Percentiles rank a stretch among this genome's conserved stretches.
These are phyloP conservation scores for Orgyia antiqua DNA, from an alignment of 2,888 invertebrate species.

Conservation along the genomic window DNA sequence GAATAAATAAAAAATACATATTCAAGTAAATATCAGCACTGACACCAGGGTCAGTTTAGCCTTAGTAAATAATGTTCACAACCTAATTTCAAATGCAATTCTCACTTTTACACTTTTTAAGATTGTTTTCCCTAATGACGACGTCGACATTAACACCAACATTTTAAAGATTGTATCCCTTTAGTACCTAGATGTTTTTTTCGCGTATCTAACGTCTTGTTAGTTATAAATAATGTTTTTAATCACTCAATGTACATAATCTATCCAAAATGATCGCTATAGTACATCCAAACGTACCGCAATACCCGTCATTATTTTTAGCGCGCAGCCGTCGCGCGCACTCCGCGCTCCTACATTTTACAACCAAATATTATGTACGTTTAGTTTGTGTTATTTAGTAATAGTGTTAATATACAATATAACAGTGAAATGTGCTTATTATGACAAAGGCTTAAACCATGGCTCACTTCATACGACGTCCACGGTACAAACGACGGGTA, in stretches of 20 bases:
- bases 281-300: conserved; percentile 19
- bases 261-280: conserved; percentile 16
- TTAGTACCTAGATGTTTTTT: too few relatives aligned
- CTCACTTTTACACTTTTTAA: too few relatives aligned
- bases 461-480: conserved; percentile 62
- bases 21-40: too few relatives aligned
- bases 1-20: too few relatives aligned
- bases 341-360: conserved; percentile 23
- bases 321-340: conserved; percentile 50
- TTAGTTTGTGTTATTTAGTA: conserved; percentile 19
- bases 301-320: conserved; percentile 56
- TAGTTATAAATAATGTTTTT: too few relatives aligned
- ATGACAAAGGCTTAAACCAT: conserved; percentile 65
- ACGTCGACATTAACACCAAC: too few relatives aligned
- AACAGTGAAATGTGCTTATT: conserved; percentile 55
- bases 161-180: too few relatives aligned
- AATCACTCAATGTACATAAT: conserved; percentile 21
- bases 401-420: conserved; percentile 27
- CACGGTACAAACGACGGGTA: conserved; percentile 45
- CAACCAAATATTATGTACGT: conserved; percentile 24
- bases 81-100: too few relatives aligned
- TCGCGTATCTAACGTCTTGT: too few relatives aligned
- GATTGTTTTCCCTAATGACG: too few relatives aligned
- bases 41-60: too few relatives aligned
- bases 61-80: too few relatives aligned